Evolutionary conservation across 2,113 vertebrate species (phyloP), one percentile per base, ranked within the genome.

Genomic region (Cheirogaleus medius): DNA sequence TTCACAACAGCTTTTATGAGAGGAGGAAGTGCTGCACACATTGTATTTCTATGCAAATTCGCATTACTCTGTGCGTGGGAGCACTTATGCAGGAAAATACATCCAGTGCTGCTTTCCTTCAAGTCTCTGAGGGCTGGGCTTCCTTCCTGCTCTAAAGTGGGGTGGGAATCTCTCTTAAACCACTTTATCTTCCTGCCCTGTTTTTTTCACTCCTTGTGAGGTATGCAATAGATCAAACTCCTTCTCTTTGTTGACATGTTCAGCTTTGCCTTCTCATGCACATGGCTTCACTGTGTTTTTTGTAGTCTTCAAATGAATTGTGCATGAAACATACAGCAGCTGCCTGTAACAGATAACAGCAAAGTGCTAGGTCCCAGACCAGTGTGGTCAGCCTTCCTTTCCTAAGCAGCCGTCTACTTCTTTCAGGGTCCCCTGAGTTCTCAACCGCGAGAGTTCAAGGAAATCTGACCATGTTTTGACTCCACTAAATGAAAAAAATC

Each of bases 311-410:
- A 76, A 76, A 68, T 34, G 58, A 85, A 77, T 73, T 77, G 42
- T 77, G 69, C 52, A 21, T 25, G 3, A 81, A 97, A 84, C 10
- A 4, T 54, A 58, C 44, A 54, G 9, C 71, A 44, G 69, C 21
- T 98, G 92, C 88, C 82, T 86, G 76, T 34, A 78, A 15, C 93
- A 96, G 83, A 74, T 93, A 96, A 60, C 52, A 64, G 90, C 47
- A 81, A 0, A 94, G 82, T 42, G 37, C 42, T 1, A 3, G 58
- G 58, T 49, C 73, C 5, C 1, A 4, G 47, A 29, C n/a, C 44
- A 7, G 15, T 63, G 80, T 8, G 90, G 87, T 63, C 83, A 86
- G n/a, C 44, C 80, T 74, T 95, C 25, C 23, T 82, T 96, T 98
- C 82, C 94, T 49, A 37, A 60, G 11, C 81, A 10, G 27, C 44